phyloP scores from a whole-genome alignment of 2,113 vertebrate genomes.

The Taurulus bubalis region DNA sequence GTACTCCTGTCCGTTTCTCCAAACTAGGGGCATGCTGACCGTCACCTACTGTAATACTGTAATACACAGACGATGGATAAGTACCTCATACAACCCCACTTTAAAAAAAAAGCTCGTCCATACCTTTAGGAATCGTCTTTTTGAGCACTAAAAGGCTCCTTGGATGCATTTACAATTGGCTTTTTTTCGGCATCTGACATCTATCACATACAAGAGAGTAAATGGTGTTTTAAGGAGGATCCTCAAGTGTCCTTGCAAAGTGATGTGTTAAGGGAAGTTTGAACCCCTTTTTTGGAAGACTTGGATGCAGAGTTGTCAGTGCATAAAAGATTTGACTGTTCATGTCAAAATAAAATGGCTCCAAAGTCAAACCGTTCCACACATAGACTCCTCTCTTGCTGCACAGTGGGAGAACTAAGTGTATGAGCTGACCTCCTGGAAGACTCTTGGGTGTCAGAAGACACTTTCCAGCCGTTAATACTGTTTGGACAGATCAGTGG shows the following conservation, averaged over 20 bases:
- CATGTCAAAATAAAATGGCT: slow-evolving; percentile 7
- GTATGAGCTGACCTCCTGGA: background rate
- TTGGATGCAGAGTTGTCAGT: background rate
- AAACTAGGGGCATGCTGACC: background rate
- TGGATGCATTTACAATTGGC: background rate
- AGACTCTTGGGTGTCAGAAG: slow-evolving; percentile 12
- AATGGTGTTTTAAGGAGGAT: background rate
- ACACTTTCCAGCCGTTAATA: slow-evolving; percentile 18
- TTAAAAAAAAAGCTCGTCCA: background rate
- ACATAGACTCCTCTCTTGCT: background rate
- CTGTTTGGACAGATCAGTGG: slow-evolving; percentile 37
- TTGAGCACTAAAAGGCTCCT: background rate
- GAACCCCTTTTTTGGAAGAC: background rate
- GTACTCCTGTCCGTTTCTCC: background rate
- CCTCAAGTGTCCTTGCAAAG: no score
- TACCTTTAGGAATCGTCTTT: background rate
- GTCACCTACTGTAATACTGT: background rate
- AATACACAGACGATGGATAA: background rate
- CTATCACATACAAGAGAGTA: background rate
- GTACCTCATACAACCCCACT: background rate
- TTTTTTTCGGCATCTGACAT: background rate
- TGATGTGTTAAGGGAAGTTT: background rate
- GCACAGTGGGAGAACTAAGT: background rate
- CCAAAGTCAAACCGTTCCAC: background rate
- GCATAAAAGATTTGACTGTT: background rate